Evolutionary conservation across 2,888 invertebrate genomes (phyloP), one percentile per base, ranked within the genome.

Genomic region (Mimachlamys varia): DNA sequence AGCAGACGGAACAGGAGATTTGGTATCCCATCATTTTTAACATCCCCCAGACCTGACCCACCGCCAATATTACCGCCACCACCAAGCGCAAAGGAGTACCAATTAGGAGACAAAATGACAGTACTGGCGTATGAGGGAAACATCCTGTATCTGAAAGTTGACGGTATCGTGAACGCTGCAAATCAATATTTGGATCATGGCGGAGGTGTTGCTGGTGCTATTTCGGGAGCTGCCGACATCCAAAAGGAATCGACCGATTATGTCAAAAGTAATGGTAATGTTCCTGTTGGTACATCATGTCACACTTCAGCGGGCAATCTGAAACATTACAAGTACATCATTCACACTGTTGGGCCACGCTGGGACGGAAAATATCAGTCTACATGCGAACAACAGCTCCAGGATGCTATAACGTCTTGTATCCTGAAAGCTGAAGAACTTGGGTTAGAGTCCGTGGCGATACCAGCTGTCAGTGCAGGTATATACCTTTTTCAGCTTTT

Each of bases 301-400:
- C 76, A 76, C 27, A 76, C 76, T 33, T 76, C 76, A 33, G 27
- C 76, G 4, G 76, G 76, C 12, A 22, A 76, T 33, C 76, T 76
- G 27, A 76, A 76, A 76, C 76, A 76, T 33, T 76, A 76, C 76
- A 76, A 76, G 76, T 76, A 76, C 17, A 76, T 76, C 76, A 76
- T 76, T 33, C 76, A 76, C 33, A 12, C 76, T 13, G 76, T 76
- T 1, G 76, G 76, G 17, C 76, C 76, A 76, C 76, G 33, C 19
- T 76, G 76, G 76, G 33, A 76, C 10, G 12, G 13, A 12, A 27
- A 33, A 33, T 10, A 76, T 7, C 76, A 76, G 76, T 27, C 76
- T 76, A 13, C 4, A 76, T 76, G 76, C 27, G 76, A 76, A 76
- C 27, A 33, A 27, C 27, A 76, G 7, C 76, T 76, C 3, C 76